Conservation (phyloP, 2,888 invertebrate species). For the Thymelicus acteon region DNA sequence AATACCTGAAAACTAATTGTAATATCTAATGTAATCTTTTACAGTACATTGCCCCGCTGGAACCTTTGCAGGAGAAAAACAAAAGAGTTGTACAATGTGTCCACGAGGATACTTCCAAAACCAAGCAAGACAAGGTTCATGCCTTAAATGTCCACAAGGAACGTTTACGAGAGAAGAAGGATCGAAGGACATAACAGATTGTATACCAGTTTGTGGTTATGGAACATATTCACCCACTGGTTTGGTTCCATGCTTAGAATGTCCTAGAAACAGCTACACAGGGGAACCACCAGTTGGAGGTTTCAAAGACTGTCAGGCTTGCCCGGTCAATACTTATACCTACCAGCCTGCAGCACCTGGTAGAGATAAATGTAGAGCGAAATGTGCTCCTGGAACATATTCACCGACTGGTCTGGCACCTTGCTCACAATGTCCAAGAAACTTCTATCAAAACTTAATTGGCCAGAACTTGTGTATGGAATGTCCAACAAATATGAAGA, state of each 20-base stretch:
- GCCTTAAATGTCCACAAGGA: conserved; percentile 95
- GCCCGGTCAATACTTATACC: conserved; percentile 94
- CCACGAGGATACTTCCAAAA: conserved; percentile 97
- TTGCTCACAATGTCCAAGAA: conserved; percentile 95
- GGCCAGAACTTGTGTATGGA: conserved; percentile 95
- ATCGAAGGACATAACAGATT: conserved; percentile 93
- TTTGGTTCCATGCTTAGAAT: conserved; percentile 96
- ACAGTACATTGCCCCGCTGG: conserved; percentile 98
- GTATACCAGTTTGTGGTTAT: conserved; percentile 97
- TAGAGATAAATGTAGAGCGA: conserved; percentile 92
- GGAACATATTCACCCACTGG: conserved; percentile 98
- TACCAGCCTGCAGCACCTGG: conserved; percentile 96
- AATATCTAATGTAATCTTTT: conserved; percentile 39
- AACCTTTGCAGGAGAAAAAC: conserved; percentile 95
- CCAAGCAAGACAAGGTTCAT: conserved; percentile 94
- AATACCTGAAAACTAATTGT: not conserved
- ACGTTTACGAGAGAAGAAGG: conserved; percentile 97
- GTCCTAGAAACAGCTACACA: conserved; percentile 96
- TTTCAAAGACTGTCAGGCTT: conserved; percentile 96
- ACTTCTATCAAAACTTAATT: conserved; percentile 94
- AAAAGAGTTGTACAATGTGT: conserved; percentile 96
- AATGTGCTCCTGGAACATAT: conserved; percentile 95
- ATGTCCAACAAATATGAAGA: conserved; percentile 96
- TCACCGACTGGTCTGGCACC: conserved; percentile 97
- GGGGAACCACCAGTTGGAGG: conserved; percentile 95